Percentiles rank a stretch among this genome's conserved stretches.
Conservation (phyloP, 2,888 invertebrate genomes). For the Amorpha juglandis region DNA sequence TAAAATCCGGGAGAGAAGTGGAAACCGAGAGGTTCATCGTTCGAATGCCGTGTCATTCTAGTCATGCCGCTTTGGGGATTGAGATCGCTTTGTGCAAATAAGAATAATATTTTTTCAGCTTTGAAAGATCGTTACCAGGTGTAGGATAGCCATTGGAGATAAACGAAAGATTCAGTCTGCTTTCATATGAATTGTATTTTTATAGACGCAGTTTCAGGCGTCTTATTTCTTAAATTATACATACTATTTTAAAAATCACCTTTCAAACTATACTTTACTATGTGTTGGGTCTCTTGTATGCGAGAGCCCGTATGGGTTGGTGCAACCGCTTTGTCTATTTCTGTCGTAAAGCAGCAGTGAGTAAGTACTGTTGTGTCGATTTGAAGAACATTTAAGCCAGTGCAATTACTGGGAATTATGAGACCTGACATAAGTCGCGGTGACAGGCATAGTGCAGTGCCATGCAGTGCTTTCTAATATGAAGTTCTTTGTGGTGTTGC, state of each 20-base stretch:
- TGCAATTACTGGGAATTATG: too few species aligned
- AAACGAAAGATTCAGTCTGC: neutral
- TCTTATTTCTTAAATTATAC: neutral
- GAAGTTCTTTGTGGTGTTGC: too few species aligned
- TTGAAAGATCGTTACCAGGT: conserved; percentile 46
- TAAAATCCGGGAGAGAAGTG: conserved; percentile 40
- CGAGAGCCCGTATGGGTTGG: too few species aligned
- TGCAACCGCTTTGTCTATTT: too few species aligned
- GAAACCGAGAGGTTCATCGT: conserved; percentile 47
- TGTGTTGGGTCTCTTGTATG: too few species aligned
- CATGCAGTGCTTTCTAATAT: too few species aligned
- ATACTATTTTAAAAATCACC: neutral
- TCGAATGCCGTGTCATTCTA: conserved; percentile 44
- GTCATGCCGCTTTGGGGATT: conserved; percentile 31
- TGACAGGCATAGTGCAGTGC: too few species aligned
- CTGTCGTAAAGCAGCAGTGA: too few species aligned
- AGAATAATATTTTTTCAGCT: conserved; percentile 50
- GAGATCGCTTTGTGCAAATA: conserved; percentile 45
- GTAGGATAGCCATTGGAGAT: conserved; percentile 30
- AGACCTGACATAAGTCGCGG: too few species aligned
- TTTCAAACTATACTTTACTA: too few species aligned
- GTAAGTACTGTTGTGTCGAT: too few species aligned
- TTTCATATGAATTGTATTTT: neutral
- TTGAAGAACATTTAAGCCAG: too few species aligned
- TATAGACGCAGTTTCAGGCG: neutral